Evolutionary conservation across 2,113 vertebrate species (phyloP).

Genomic region (Corythaixoides concolor): DNA sequence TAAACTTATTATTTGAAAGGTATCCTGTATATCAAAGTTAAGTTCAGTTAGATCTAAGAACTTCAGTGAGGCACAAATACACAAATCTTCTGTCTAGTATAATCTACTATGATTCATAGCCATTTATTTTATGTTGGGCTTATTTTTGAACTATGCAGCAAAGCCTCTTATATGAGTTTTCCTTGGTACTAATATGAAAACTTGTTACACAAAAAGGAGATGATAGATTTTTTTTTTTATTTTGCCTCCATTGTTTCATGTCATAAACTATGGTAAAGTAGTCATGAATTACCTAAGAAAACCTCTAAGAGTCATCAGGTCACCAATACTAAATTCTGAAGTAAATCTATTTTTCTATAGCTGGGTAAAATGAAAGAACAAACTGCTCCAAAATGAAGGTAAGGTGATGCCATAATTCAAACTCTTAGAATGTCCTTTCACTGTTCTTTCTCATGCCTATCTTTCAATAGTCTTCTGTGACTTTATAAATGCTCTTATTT

Average conservation of each 20-base stretch:
- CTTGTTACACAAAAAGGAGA: neutral
- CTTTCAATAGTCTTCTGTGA: neutral
- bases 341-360: neutral
- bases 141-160: neutral
- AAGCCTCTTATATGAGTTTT: neutral
- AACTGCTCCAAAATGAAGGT: neutral
- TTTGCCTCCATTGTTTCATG: neutral
- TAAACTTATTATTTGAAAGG: slow-evolving; percentile 24
- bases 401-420: neutral
- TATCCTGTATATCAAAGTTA: neutral
- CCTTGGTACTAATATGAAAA: neutral
- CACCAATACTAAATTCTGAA: neutral
- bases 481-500: neutral
- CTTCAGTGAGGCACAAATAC: neutral
- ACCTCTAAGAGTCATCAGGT: neutral
- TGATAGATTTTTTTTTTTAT: neutral
- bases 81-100: neutral
- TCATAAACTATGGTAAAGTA: neutral
- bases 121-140: neutral
- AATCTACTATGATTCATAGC: neutral
- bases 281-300: neutral
- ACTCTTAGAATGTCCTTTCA: neutral
- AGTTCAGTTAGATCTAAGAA: neutral
- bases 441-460: neutral
- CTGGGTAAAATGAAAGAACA: neutral